Evolutionary conservation across 2,888 invertebrate genomes (phyloP).

Genomic region (Drosophila mimica): DNA sequence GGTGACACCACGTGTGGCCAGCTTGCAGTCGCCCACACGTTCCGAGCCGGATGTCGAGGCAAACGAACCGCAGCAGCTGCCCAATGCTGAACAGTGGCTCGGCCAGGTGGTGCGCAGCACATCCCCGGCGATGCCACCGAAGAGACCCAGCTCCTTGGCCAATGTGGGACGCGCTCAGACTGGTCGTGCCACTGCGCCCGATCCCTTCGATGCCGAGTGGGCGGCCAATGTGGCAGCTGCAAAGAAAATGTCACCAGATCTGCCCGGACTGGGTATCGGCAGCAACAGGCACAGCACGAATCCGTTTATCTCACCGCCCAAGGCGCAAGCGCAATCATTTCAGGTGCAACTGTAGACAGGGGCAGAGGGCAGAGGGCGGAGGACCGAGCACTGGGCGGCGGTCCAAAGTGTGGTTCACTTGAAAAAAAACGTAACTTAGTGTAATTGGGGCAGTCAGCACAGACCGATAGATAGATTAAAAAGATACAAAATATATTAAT

Average conservation of each 20-base stretch:
- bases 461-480: conserved; percentile 42
- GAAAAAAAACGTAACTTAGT: conserved; percentile 72
- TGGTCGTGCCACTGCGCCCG: conserved; percentile 85
- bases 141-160: conserved; percentile 86
- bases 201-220: conserved; percentile 95
- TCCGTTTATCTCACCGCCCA: conserved; percentile 85
- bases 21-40: conserved; percentile 69
- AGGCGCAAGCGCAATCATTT: conserved; percentile 85
- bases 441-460: conserved; percentile 58
- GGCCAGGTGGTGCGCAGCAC: conserved; percentile 89
- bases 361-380: background rate
- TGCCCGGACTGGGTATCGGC: conserved; percentile 31
- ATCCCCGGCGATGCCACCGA: conserved; percentile 86
- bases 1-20: conserved; percentile 88
- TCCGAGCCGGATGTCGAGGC: conserved; percentile 76
- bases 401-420: conserved; percentile 80
- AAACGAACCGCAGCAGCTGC: conserved; percentile 86
- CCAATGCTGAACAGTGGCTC: conserved; percentile 94
- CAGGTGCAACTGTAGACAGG: conserved; percentile 84
- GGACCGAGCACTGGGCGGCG: conserved; percentile 34
- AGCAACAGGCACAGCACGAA: conserved; percentile 83
- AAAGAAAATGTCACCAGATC: conserved; percentile 86
- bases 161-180: conserved; percentile 87
- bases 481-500: conserved; percentile 26
- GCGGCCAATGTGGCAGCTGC: conserved; percentile 86